Evolutionary conservation across 2,888 invertebrate genomes (phyloP).

Genomic region (Lasioglossum morio): DNA sequence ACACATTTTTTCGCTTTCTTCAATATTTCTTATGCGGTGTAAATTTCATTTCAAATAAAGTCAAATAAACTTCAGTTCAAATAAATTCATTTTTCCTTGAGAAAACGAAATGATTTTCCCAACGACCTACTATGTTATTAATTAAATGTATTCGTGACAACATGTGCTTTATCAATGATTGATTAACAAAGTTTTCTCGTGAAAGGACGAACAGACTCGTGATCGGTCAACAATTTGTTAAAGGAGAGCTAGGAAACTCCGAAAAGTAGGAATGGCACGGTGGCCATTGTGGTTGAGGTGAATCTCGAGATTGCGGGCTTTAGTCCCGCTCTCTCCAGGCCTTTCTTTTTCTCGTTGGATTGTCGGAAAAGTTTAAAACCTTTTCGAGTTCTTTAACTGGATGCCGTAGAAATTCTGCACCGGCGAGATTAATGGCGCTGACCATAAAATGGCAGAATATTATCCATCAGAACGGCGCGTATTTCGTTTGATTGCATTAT

Average conservation of each 20-base stretch:
- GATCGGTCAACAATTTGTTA: slow-evolving; percentile 4
- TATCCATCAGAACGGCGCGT: not conserved
- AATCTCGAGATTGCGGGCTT: slow-evolving; percentile 9
- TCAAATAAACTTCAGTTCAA: too few species aligned
- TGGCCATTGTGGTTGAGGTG: not conserved
- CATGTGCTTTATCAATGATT: not conserved
- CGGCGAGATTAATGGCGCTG: not conserved
- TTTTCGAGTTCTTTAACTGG: slow-evolving; percentile 11
- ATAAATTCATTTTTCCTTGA: too few species aligned
- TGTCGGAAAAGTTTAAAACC: slow-evolving; percentile 1
- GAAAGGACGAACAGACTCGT: not conserved
- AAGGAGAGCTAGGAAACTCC: not conserved
- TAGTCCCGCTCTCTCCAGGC: not conserved
- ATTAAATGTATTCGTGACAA: not conserved
- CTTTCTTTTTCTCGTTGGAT: slow-evolving; percentile 3
- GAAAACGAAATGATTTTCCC: too few species aligned
- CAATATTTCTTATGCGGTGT: too few species aligned
- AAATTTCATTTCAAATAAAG: too few species aligned
- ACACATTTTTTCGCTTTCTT: too few species aligned
- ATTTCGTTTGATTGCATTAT: not conserved
- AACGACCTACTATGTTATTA: too few species aligned
- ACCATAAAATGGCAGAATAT: not conserved
- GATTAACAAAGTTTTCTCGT: not conserved
- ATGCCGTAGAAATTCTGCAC: not conserved
- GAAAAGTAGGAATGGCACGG: not conserved